Conservation (phyloP, 2,797 vertebrate genomes). For the Enoplosus armatus region DNA sequence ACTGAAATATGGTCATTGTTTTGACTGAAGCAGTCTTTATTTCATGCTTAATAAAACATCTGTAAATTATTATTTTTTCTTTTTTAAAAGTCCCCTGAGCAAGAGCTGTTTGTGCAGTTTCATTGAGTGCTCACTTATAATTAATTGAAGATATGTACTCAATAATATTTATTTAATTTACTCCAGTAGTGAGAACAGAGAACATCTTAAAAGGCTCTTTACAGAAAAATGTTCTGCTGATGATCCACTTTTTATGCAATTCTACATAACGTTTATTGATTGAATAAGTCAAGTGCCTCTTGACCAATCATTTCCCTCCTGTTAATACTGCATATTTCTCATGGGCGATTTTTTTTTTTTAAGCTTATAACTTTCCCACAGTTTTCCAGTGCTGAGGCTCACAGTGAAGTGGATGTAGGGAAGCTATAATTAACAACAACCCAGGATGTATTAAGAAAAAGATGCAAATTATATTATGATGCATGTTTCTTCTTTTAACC, state of each 20-base stretch:
- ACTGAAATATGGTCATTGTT: not conserved
- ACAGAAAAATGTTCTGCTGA: conserved; percentile 11
- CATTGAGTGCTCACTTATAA: not conserved
- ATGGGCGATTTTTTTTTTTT: not conserved
- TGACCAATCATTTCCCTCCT: not conserved
- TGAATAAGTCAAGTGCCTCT: conserved; percentile 14
- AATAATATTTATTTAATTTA: conserved; percentile 1
- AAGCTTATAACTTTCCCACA: not conserved
- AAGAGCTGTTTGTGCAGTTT: not conserved
- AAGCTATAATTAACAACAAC: not conserved
- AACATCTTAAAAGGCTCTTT: conserved; percentile 24
- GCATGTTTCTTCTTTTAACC: not conserved
- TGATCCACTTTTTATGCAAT: not conserved
- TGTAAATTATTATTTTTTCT: not conserved
- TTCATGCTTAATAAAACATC: conserved; percentile 1
- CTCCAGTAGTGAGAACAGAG: conserved; percentile 4
- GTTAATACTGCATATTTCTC: not conserved
- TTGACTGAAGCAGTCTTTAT: conserved; percentile 2
- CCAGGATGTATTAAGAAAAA: not conserved
- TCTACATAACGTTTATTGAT: conserved; percentile 28
- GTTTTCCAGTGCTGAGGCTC: not conserved
- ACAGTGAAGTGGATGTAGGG: not conserved
- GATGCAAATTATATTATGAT: not conserved
- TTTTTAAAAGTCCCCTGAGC: not conserved
- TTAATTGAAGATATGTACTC: too few species aligned